Evolutionary conservation across 2,888 invertebrate species (phyloP).

Genomic region (Drosophila neonasuta): DNA sequence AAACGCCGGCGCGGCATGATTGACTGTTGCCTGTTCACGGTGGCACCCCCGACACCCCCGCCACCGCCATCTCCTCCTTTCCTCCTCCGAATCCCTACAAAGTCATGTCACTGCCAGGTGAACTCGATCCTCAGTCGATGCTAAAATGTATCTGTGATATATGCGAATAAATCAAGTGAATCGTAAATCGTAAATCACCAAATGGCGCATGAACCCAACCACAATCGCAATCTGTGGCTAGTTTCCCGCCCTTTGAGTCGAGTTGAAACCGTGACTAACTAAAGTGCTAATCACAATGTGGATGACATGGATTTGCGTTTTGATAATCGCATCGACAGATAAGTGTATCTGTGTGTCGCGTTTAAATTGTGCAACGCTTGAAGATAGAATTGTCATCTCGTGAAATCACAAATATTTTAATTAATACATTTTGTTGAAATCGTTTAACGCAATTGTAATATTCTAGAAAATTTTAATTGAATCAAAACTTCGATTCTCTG

Average conservation of each 20-base stretch:
- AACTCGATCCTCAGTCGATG: slow-evolving; percentile 30
- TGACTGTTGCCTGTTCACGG: slow-evolving; percentile 27
- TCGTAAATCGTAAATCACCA: neutral
- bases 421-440: no score
- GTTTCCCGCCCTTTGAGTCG: slow-evolving; percentile 10
- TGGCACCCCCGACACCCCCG: no score
- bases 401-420: neutral
- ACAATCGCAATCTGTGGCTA: neutral
- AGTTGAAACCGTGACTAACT: slow-evolving; percentile 12
- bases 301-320: slow-evolving; percentile 14
- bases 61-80: slow-evolving; percentile 45
- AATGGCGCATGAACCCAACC: slow-evolving; percentile 11
- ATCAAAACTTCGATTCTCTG: neutral
- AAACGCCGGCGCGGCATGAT: slow-evolving; percentile 61
- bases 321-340: slow-evolving; percentile 7
- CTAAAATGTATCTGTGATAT: slow-evolving; percentile 16
- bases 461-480: neutral
- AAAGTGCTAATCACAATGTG: neutral
- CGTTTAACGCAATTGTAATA: no score
- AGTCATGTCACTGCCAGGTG: slow-evolving; percentile 35
- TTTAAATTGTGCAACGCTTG: slow-evolving; percentile 5
- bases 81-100: slow-evolving; percentile 34
- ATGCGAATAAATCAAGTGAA: slow-evolving; percentile 1
- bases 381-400: slow-evolving; percentile 1
- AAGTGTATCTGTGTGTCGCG: neutral